Evolutionary conservation across 2,797 vertebrate genomes (phyloP).

Genomic region (Syngnathus acus): DNA sequence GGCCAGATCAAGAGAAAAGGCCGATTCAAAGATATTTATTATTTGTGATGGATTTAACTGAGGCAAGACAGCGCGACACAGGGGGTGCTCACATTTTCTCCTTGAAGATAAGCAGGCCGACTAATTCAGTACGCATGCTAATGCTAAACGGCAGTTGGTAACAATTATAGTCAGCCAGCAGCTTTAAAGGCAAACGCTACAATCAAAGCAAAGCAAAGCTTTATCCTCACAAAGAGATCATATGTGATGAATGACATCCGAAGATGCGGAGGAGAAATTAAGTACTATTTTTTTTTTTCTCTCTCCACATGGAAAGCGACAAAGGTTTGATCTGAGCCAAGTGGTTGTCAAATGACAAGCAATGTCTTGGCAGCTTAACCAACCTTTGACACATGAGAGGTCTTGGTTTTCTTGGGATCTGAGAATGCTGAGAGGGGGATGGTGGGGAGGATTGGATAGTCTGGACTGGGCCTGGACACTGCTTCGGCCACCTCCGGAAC

Average conservation of each 20-base stretch:
- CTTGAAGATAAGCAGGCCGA: conserved; percentile 23
- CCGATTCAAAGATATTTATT: background rate
- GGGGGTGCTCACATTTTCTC: conserved; percentile 5
- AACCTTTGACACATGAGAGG: conserved; percentile 93
- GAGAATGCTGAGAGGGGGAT: conserved; percentile 98
- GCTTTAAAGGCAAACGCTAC: background rate
- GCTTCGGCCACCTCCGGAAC: conserved; percentile 95
- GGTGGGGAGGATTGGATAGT: conserved; percentile 96
- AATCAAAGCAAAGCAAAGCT: background rate
- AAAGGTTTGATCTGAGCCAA: background rate
- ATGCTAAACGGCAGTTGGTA: conserved; percentile 33
- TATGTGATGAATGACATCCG: background rate
- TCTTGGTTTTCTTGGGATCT: conserved; percentile 97
- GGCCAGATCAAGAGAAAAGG: background rate
- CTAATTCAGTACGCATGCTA: conserved; percentile 19
- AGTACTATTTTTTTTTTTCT: background rate
- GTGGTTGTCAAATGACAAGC: background rate
- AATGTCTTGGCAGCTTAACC: conserved; percentile 27
- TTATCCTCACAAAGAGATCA: background rate
- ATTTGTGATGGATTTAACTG: conserved; percentile 1
- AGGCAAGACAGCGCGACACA: conserved; percentile 16
- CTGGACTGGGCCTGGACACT: conserved; percentile 89
- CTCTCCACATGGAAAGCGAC: background rate
- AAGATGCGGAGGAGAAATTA: background rate
- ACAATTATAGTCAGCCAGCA: conserved; percentile 28